Evolutionary conservation across 37 sponge, comb jelly and placozoan species (phyloP), one percentile per base, ranked within the genome.

Genomic region (Ianthella basta): DNA sequence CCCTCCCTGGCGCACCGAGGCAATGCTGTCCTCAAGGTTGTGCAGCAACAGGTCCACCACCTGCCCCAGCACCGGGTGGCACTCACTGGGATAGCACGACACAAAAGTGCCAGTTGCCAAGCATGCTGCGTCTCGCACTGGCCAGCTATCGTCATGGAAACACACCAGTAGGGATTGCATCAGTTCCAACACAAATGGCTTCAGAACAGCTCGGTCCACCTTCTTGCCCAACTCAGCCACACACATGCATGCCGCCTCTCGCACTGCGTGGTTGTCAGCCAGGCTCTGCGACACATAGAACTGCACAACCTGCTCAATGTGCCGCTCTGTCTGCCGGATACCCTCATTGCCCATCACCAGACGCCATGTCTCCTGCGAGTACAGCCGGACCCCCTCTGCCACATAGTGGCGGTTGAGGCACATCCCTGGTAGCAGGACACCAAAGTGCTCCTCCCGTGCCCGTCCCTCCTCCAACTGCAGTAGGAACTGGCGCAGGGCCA

Each of bases 391-490:
- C 14, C 99, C 99, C 55, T 96, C 96, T 0, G 99, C 99, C 24
- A 96, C 92, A 90, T 98, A 98, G 85, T 98, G 94, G 89, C 98
- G 86, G 84, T 98, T 98, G 67, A 96, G 90, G 75, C 99, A 98
- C 85, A 98, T 91, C 4, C 93, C 79, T 13, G 99, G 96, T 14
- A 98, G 82, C 25, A 98, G 86, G 32, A 56, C 34, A 15, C 92
- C 87, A 29, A 91, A 60, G 54, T 75, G 85, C 16, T 66, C 73
- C 29, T 77, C 73, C 70, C 84, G 80, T 6, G 56, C 80, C 19
- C 80, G 82, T 12, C 23, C 59, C 0, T 73, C 37, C 5, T 73
- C 56, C 20, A 92, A 38, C 15, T 85, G 82, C 36, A 72, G 21
- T 5, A 98, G 81, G 54, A 98, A 96, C 54, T 91, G 86, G 30